A percentile compares a stretch with the other conserved stretches of the same genome.
phyloP scores from a whole-genome alignment of 2,797 vertebrate genomes.

The Streptopelia turtur region DNA sequence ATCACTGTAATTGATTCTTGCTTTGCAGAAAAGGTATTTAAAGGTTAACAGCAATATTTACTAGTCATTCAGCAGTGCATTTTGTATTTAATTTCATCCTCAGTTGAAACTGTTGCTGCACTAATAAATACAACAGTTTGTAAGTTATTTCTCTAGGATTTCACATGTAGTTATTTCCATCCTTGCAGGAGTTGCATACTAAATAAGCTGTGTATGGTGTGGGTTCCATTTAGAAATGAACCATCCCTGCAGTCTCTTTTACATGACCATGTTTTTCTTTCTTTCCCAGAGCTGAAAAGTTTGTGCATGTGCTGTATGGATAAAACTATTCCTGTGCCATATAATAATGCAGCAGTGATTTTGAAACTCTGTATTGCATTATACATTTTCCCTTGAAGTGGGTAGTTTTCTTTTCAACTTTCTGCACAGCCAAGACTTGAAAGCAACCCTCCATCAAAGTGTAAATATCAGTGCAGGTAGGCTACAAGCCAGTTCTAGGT shows the following conservation, averaged over 20 bases:
- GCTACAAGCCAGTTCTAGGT: not conserved
- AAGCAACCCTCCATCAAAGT: not conserved
- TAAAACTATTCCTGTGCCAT: not conserved
- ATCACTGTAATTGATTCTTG: not conserved
- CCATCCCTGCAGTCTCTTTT: not conserved
- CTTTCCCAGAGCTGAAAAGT: not conserved
- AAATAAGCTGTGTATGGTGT: accelerated
- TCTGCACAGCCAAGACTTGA: not conserved
- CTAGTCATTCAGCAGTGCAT: not conserved
- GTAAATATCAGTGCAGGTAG: not conserved
- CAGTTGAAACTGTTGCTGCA: not conserved
- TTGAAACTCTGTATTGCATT: not conserved
- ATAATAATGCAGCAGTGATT: not conserved
- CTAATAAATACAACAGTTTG: not conserved
- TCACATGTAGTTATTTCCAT: not conserved
- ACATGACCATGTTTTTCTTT: not conserved
- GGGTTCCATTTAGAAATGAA: not conserved
- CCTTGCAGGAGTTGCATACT: not conserved
- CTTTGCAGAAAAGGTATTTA: slow-evolving; percentile 6
- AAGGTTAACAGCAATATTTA: not conserved
- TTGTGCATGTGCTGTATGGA: not conserved
- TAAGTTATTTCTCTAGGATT: not conserved
- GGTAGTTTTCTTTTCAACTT: not conserved
- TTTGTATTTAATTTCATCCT: not conserved
- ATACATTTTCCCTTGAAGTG: not conserved